A percentile compares a stretch with the other conserved stretches of the same genome.
Evolutionary conservation across 2,888 invertebrate genomes (phyloP).

Genomic region (Beris morrisii): DNA sequence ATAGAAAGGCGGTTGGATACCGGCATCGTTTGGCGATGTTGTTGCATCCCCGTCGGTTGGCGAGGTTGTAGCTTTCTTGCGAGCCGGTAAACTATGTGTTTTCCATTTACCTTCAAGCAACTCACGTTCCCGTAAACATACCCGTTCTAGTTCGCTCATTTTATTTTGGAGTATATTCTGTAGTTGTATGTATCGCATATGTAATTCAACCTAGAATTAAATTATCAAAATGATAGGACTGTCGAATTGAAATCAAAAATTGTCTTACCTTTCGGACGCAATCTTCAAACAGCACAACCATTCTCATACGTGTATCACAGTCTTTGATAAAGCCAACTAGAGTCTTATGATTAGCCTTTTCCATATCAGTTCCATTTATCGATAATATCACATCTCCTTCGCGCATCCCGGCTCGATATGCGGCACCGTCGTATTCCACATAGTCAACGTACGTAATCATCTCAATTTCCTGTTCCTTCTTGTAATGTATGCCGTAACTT

Average conservation of each 20-base stretch:
- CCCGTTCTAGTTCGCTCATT: constrained; percentile 80
- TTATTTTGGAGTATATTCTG: constrained; percentile 82
- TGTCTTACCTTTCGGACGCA: constrained; percentile 82
- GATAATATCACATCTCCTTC: constrained; percentile 96
- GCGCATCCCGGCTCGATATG: constrained; percentile 89
- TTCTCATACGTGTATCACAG: constrained; percentile 87
- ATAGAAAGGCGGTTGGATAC: constrained; percentile 59
- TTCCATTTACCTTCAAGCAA: constrained; percentile 86
- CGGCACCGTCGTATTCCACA: constrained; percentile 90
- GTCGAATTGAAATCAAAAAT: constrained; percentile 5
- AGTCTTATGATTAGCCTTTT: constrained; percentile 89
- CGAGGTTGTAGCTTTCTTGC: constrained; percentile 72
- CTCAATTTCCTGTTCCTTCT: constrained; percentile 90
- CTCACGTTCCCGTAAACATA: constrained; percentile 79
- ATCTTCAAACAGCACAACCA: constrained; percentile 96
- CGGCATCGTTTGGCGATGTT: constrained; percentile 58
- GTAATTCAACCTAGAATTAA: constrained; percentile 68
- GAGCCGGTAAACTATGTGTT: constrained; percentile 83
- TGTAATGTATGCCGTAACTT: constrained; percentile 96
- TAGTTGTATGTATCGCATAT: constrained; percentile 89
- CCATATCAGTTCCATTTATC: constrained; percentile 95
- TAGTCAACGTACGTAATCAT: constrained; percentile 97
- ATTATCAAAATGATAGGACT: background rate
- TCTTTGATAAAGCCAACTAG: constrained; percentile 90
- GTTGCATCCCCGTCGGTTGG: constrained; percentile 54